Percentiles rank a stretch among this genome's conserved stretches.
Conservation (phyloP, 2,113 vertebrate species). For the Bettongia penicillata region DNA sequence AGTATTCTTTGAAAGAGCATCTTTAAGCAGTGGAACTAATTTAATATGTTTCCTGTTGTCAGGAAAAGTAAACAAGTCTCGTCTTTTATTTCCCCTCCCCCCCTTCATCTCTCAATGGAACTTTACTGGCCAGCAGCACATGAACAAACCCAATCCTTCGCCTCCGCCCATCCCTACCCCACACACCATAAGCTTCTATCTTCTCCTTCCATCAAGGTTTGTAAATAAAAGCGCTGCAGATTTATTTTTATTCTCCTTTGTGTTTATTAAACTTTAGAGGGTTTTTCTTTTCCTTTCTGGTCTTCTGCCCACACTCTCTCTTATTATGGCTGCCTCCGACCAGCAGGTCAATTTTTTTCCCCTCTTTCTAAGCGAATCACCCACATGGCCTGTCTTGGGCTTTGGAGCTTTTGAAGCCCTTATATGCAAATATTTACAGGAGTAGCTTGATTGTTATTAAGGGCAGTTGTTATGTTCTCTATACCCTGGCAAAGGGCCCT, state of each 20-base stretch:
- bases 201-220: constrained; percentile 78
- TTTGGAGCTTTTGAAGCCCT: constrained; percentile 77
- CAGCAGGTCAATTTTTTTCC: constrained; percentile 77
- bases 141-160: constrained; percentile 22
- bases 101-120: background rate
- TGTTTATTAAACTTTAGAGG: constrained; percentile 87
- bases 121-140: constrained; percentile 53
- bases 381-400: constrained; percentile 78
- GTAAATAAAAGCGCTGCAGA: constrained; percentile 85
- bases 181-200: constrained; percentile 75
- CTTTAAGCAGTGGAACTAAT: constrained; percentile 68
- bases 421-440: constrained; percentile 86
- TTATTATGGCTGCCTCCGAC: constrained; percentile 79
- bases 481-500: constrained; percentile 70
- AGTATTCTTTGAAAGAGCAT: constrained; percentile 71
- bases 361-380: constrained; percentile 79
- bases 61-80: constrained; percentile 75
- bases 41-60: constrained; percentile 55
- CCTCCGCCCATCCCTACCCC: constrained; percentile 66
- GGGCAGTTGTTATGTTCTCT: constrained; percentile 76
- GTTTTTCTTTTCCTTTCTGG: constrained; percentile 76
- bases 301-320: constrained; percentile 75
- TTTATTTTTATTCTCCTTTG: constrained; percentile 89
- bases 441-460: constrained; percentile 81
- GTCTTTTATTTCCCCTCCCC: background rate